Base-by-base conservation (phyloP, 2,797 vertebrate genomes). In the Triplophysa yarkandensis region DNA sequence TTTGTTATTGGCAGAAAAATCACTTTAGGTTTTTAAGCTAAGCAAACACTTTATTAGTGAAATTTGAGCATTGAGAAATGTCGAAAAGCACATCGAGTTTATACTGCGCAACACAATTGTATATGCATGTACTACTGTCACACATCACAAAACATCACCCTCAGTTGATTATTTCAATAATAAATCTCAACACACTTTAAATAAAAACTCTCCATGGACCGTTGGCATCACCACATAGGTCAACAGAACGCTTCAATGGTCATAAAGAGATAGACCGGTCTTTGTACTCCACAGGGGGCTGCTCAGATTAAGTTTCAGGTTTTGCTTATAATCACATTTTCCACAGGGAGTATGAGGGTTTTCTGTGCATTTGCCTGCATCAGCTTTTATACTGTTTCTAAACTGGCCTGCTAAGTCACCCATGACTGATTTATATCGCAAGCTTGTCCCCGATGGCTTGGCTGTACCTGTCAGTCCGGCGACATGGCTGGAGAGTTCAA, bases 401-500 rank as follows among this genome's bases (percentile, higher is more conserved):
- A 90, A 84, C 86, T 86, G 87, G 88, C 85, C 87, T 86, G 80
- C 82, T 82, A 87, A 88, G 87, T 89, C 88, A 91, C 81, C 80
- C 82, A 60, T 90, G 90, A 92, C 91, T 89, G 89, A 90, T 90
- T 90, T 84, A 86, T 88, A 87, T 85, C 76, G 84, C 84, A 68
- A 72, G 83, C 76, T 68, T 87, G 84, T 82, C 88, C 86, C 87
- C 83, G 85, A 88, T 88, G 88, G 89, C 86, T 86, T 83, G 48
- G 77, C 79, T 86, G 82, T 88, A 87, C 82, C 89, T 91, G 89
- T 86, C 89, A 88, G 82, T 92, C 89, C 87, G 82, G 80, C 27
- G 60, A 52, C 46, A 68, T 27, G 83, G 68, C 81, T 80, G 66
- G 16, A 28, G n/a, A 68, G 64, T 67, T 61, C 43, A 75, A 75